Conservation (phyloP, 2,888 invertebrate genomes). For the Ectemnius lituratus region DNA sequence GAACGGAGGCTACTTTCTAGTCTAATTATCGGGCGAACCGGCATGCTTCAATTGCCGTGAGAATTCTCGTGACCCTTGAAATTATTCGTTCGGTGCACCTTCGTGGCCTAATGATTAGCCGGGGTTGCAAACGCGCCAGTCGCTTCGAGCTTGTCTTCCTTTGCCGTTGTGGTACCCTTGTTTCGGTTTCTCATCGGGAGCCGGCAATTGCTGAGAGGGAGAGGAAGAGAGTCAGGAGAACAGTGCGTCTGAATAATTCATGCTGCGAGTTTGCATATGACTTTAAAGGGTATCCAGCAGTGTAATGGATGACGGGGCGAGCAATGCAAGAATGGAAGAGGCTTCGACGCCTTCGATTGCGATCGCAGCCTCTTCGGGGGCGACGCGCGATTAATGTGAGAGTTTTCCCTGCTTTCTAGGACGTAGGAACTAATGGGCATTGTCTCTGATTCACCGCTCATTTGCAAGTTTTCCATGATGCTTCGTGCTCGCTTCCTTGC, state of each 20-base stretch:
- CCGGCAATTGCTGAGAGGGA: no score
- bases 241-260: conserved; percentile 33
- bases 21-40: conserved; percentile 23
- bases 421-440: neutral
- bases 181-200: neutral
- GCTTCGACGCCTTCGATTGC: conserved; percentile 29
- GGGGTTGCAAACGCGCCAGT: neutral
- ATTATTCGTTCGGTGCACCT: neutral
- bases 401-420: conserved; percentile 10
- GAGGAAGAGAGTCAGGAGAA: neutral
- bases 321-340: conserved; percentile 40
- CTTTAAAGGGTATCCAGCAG: conserved; percentile 15
- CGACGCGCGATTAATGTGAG: conserved; percentile 17
- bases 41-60: conserved; percentile 22
- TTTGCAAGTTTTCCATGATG: neutral
- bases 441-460: conserved; percentile 7
- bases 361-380: conserved; percentile 21
- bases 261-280: conserved; percentile 26
- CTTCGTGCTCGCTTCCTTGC: neutral
- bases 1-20: conserved; percentile 11
- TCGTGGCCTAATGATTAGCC: neutral
- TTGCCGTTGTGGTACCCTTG: neutral
- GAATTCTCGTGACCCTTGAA: conserved; percentile 7
- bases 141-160: neutral
- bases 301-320: conserved; percentile 23